phyloP scores from a whole-genome alignment of 2,113 vertebrate species.

The Antigone vipio region DNA sequence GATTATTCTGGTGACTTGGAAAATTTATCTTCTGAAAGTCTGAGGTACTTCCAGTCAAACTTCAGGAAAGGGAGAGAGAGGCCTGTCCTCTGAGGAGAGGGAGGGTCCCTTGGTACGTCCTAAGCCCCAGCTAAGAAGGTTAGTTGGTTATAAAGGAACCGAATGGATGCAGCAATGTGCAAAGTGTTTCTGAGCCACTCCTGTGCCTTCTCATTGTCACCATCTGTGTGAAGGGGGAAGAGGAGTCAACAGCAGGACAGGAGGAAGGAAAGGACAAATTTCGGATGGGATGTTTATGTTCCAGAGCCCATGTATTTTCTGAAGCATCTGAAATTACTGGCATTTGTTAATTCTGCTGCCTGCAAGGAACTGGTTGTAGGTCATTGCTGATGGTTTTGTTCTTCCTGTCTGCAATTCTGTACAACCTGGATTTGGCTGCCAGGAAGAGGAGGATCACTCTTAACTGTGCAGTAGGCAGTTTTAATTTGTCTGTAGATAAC shows the following conservation, averaged over 20 bases:
- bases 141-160: background rate
- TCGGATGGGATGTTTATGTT: background rate
- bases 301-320: background rate
- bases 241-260: background rate
- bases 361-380: background rate
- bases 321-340: background rate
- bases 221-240: background rate
- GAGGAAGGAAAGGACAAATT: background rate
- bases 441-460: background rate
- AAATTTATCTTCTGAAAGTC: background rate
- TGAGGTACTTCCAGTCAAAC: background rate
- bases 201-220: background rate
- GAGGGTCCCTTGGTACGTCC: background rate
- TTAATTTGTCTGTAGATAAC: background rate
- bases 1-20: background rate
- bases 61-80: background rate
- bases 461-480: background rate
- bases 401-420: background rate
- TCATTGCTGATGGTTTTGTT: background rate
- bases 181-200: background rate
- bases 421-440: background rate
- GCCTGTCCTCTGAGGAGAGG: background rate
- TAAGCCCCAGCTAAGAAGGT: background rate
- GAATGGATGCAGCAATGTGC: background rate
- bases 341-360: background rate